phyloP scores from a whole-genome alignment of 2,113 vertebrate genomes.

The Oriolus oriolus region DNA sequence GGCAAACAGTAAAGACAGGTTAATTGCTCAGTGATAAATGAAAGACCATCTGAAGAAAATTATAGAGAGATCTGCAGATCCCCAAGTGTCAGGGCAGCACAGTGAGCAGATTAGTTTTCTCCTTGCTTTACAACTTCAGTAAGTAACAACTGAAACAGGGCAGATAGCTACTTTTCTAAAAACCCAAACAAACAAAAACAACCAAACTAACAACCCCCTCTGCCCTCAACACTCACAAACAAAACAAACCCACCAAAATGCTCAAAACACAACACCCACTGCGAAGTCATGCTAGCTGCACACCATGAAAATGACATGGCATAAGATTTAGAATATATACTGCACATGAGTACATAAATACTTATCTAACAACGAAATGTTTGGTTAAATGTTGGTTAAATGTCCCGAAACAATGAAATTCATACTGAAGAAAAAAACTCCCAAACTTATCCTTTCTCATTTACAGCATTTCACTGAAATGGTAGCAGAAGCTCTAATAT shows the following conservation, averaged over 20 bases:
- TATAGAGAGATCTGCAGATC: background rate
- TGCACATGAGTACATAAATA: background rate
- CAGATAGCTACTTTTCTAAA: background rate
- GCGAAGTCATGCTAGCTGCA: background rate
- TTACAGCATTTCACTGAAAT: background rate
- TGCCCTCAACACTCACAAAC: fast-evolving
- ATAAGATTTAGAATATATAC: background rate
- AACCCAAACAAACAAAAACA: background rate
- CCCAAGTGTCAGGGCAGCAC: background rate
- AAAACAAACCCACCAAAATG: background rate
- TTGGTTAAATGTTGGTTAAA: background rate
- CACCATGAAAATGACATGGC: background rate
- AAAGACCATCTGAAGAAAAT: background rate
- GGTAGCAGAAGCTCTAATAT: background rate
- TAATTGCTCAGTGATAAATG: background rate
- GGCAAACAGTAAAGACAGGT: background rate
- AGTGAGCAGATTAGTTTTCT: background rate
- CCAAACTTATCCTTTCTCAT: background rate
- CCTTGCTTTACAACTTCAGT: background rate
- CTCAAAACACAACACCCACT: background rate
- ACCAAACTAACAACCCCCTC: background rate
- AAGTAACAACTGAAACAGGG: background rate
- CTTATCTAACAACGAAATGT: background rate
- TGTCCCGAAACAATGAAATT: background rate
- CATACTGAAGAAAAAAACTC: background rate